phyloP scores from a whole-genome alignment of 2,888 invertebrate genomes.

The Bellardia bayeri region DNA sequence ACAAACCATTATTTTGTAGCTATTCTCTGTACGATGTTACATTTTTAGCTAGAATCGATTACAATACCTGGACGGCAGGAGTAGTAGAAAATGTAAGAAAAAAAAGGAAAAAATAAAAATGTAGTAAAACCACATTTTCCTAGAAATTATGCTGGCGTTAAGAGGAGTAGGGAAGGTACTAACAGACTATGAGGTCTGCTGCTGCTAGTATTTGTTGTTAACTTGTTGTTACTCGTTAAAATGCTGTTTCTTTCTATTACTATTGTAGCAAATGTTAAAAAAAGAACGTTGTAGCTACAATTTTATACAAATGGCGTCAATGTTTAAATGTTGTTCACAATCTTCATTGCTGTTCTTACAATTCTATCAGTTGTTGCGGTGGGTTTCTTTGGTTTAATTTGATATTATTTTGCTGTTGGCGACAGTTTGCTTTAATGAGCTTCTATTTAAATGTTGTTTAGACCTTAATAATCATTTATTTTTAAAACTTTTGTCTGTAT shows the following conservation, averaged over 20 bases:
- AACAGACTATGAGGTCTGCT: not conserved
- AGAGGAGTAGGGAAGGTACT: not conserved
- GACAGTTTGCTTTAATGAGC: conserved; percentile 72
- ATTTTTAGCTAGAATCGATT: conserved; percentile 34
- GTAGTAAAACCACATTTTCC: not conserved
- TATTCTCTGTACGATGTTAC: not conserved
- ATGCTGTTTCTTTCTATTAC: not conserved
- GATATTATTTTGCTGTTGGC: conserved; percentile 57
- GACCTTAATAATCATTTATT: conserved; percentile 61
- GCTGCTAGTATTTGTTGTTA: conserved; percentile 26
- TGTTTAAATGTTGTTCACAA: conserved; percentile 46
- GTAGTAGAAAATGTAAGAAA: not conserved
- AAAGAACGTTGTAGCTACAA: conserved; percentile 11
- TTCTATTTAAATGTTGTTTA: conserved; percentile 60
- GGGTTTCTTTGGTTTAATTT: conserved; percentile 8
- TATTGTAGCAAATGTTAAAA: conserved; percentile 26
- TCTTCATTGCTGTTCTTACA: not conserved
- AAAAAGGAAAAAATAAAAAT: not conserved
- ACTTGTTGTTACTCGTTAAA: conserved; percentile 37
- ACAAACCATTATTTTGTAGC: conserved; percentile 17
- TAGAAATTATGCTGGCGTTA: not conserved
- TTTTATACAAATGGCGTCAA: conserved; percentile 37
- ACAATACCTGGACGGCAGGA: conserved; percentile 14
- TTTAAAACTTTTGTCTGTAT: conserved; percentile 37
- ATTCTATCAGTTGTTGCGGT: not conserved